A percentile compares a stretch with the other conserved stretches of the same genome.
Conservation (phyloP, 2,113 vertebrate genomes). For the Rhinichthys klamathensis region DNA sequence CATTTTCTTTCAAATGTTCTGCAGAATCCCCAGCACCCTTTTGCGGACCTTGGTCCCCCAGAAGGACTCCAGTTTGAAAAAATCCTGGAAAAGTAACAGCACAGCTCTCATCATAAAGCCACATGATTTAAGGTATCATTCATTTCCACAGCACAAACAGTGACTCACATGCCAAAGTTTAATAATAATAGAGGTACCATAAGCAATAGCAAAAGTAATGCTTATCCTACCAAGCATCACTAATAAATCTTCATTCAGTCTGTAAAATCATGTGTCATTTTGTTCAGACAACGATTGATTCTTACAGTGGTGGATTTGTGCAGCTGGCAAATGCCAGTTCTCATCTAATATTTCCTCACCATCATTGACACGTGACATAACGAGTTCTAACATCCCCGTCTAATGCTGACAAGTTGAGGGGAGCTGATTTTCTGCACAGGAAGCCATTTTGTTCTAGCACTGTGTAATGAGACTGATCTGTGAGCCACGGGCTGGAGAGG, state of each 20-base stretch:
- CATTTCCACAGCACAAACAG: neutral
- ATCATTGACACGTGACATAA: slow-evolving; percentile 48
- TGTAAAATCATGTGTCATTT: neutral
- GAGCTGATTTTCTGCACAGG: slow-evolving; percentile 53
- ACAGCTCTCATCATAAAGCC: neutral
- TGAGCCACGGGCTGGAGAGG: slow-evolving; percentile 15
- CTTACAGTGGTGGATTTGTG: slow-evolving; percentile 10
- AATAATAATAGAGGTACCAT: neutral
- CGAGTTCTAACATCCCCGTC: slow-evolving; percentile 47
- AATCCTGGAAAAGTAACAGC: neutral
- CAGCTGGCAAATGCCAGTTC: slow-evolving; percentile 51
- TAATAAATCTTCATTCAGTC: neutral
- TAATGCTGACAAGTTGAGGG: slow-evolving; percentile 46
- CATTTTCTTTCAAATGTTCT: neutral
- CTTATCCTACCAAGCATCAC: neutral
- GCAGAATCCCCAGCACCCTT: neutral
- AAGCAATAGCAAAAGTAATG: neutral
- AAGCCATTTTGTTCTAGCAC: slow-evolving; percentile 59
- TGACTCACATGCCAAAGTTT: neutral
- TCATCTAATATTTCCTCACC: slow-evolving; percentile 43
- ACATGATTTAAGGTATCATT: neutral
- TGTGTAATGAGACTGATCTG: slow-evolving; percentile 55
- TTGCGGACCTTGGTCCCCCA: neutral
- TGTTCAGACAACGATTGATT: slow-evolving; percentile 6
- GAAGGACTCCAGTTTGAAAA: neutral